These are phyloP conservation scores for Aphrophora alni DNA, from an alignment of 2,888 invertebrate species.

Conservation along the genomic window DNA sequence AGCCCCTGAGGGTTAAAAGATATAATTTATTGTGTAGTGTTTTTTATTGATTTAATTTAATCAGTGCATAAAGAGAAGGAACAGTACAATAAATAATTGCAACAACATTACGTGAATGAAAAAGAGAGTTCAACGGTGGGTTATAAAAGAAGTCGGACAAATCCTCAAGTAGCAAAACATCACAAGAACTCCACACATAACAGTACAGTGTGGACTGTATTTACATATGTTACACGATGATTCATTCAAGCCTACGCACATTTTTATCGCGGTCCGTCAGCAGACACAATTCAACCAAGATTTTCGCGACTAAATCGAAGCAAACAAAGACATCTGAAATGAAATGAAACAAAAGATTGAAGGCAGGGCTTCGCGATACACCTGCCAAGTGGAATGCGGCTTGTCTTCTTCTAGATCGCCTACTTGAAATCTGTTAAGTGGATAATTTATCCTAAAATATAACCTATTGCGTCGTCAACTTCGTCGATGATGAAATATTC, in stretches of 20 bases:
- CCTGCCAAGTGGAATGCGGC: background rate
- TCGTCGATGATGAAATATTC: background rate
- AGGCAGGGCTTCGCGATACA: background rate
- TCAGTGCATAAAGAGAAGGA: too few relatives aligned
- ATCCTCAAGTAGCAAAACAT: too few relatives aligned
- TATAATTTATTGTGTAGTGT: too few relatives aligned
- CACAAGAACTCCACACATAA: too few relatives aligned
- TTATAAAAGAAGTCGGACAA: too few relatives aligned
- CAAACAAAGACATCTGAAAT: background rate
- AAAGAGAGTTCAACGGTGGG: too few relatives aligned
- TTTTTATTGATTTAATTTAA: too few relatives aligned
- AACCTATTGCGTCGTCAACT: background rate
- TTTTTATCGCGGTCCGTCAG: background rate
- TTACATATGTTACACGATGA: background rate
- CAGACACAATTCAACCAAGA: background rate
- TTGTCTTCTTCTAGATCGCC: background rate
- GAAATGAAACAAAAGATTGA: background rate
- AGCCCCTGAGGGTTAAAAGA: too few relatives aligned
- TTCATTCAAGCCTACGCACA: background rate
- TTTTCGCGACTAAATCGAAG: background rate
- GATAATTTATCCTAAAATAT: background rate
- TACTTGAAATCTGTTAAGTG: background rate
- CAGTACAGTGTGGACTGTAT: too few relatives aligned
- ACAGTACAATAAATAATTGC: too few relatives aligned
- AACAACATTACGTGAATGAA: too few relatives aligned